These are phyloP conservation scores for Falco biarmicus DNA, from an alignment of 2,797 vertebrate genomes.

Conservation along the genomic window DNA sequence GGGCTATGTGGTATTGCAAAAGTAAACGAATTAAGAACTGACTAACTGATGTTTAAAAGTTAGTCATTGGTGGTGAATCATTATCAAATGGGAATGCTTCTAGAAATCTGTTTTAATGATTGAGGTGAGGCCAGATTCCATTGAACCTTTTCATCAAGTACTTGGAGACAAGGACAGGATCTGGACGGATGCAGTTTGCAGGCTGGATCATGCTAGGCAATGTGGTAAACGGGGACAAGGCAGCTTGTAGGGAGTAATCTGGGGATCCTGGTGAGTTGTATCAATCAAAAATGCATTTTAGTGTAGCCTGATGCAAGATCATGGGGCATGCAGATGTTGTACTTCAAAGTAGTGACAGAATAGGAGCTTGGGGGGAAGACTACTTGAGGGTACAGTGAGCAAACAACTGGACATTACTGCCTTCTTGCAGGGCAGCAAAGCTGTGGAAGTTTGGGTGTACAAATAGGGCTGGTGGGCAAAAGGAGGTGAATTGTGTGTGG, in stretches of 20 bases:
- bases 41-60: conserved; percentile 28
- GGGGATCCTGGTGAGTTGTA: background rate
- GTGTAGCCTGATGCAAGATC: background rate
- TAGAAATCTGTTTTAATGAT: conserved; percentile 10
- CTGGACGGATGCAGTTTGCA: background rate
- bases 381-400: background rate
- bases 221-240: background rate
- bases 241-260: background rate
- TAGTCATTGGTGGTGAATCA: conserved; percentile 59
- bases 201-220: background rate
- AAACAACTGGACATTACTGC: background rate
- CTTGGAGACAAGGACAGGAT: background rate
- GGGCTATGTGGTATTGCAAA: conserved; percentile 1
- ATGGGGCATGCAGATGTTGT: background rate
- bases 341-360: background rate
- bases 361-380: background rate
- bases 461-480: background rate
- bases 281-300: background rate
- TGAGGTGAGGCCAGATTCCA: conserved; percentile 14
- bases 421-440: background rate
- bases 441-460: fast-evolving
- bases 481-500: background rate
- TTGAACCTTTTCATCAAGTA: background rate
- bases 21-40: background rate
- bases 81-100: conserved; percentile 28